phyloP scores from a whole-genome alignment of 2,888 invertebrate genomes.

The Mesorhabditis sp. region DNA sequence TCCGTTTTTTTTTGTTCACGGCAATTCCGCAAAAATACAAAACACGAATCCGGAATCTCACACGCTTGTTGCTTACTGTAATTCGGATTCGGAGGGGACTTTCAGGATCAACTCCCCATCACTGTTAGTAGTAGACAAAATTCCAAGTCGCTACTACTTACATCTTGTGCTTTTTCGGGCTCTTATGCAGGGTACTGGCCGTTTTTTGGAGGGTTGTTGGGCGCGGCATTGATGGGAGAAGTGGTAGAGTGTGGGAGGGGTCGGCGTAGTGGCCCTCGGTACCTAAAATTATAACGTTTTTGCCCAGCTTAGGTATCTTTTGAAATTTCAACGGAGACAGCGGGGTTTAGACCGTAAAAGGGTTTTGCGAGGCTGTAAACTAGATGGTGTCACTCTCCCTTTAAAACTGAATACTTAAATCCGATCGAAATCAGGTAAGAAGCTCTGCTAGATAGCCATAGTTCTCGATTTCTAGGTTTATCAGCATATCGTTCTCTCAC shows the following conservation, averaged over 20 bases:
- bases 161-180: constrained; percentile 6
- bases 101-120: not conserved
- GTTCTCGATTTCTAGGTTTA: no score
- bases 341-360: no score
- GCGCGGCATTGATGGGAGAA: constrained; percentile 9
- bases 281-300: not conserved
- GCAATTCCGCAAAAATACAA: not conserved
- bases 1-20: not conserved
- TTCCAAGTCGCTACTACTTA: not conserved
- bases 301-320: not conserved
- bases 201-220: not conserved
- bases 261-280: constrained; percentile 19
- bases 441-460: no score
- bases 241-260: constrained; percentile 16
- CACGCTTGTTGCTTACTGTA: not conserved
- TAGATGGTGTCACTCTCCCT: no score
- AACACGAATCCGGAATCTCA: not conserved
- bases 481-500: no score
- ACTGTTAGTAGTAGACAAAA: not conserved
- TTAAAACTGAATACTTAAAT: no score
- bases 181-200: not conserved
- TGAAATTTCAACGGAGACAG: no score
- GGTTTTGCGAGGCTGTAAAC: no score
- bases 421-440: no score
- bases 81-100: not conserved